Conservation (phyloP, 1,140 invertebrate species). For the Magallana gigas region DNA sequence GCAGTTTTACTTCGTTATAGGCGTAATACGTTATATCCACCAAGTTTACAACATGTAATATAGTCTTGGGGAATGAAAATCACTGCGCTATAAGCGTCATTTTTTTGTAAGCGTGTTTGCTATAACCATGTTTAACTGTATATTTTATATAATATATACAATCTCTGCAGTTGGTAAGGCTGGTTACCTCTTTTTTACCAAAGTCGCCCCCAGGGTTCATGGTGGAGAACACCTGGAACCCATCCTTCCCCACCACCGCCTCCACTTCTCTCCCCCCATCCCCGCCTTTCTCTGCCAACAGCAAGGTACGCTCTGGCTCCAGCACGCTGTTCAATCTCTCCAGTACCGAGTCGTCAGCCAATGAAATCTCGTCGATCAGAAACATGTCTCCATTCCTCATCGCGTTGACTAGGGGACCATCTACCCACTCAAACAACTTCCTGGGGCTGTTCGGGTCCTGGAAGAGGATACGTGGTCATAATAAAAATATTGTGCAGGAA, state of each 20-base stretch:
- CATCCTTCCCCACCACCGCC: conserved; percentile 83
- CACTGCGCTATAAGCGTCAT: too few species aligned
- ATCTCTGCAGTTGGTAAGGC: not conserved
- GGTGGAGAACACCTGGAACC: conserved; percentile 96
- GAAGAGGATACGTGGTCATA: too few species aligned
- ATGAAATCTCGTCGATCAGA: conserved; percentile 98
- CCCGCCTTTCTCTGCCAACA: conserved; percentile 91
- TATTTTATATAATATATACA: not conserved
- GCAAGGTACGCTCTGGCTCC: conserved; percentile 94
- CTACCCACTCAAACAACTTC: conserved; percentile 97
- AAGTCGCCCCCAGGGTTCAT: conserved; percentile 99
- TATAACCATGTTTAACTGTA: too few species aligned
- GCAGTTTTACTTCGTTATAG: too few species aligned
- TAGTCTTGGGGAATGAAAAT: too few species aligned
- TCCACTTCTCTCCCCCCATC: conserved; percentile 67
- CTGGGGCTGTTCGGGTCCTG: conserved; percentile 54
- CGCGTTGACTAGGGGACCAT: conserved; percentile 95
- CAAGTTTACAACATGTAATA: too few species aligned
- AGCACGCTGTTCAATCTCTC: conserved; percentile 98
- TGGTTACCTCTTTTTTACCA: conserved; percentile 95
- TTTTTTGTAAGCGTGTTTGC: too few species aligned
- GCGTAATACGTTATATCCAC: too few species aligned
- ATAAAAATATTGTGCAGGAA: too few species aligned
- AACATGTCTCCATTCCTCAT: conserved; percentile 94
- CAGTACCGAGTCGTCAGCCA: conserved; percentile 98